Base-by-base conservation (phyloP, 92 coral and sea anemone genomes). In the Palythoa grandis region DNA sequence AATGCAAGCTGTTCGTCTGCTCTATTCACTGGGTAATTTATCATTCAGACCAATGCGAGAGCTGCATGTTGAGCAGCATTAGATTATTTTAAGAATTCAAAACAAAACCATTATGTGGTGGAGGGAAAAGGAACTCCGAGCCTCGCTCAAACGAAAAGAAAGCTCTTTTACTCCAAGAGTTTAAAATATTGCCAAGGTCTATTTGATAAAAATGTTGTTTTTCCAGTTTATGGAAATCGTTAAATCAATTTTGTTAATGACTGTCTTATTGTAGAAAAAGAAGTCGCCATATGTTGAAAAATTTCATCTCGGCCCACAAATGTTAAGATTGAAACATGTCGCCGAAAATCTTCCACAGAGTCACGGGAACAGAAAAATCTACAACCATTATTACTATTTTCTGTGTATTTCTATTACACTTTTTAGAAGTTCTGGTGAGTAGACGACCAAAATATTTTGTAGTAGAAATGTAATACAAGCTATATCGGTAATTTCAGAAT, bases 1-100 rank as follows among this genome's bases (percentile, higher is more conserved):
- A 25, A 12, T 22, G 84, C 74, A 67, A 80, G 85, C 85, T 66
- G 85, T 66, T 66, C 61, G 40, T 56, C 67, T 70, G 56, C 29
- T 23, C 37, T 43, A 37, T 48, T 67, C 60, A 68, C 47, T 66
- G 74, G 70, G 74, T 80, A 80, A 80, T 80, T 80, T 68, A 24
- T 66, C 85, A 80, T 68, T 80, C 74, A 67, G 40, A 17, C 73
- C 84, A 80, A 80, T 80, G 14, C 74, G 75, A 66, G 74, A 77
- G 43, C 5, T 47, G 47, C 54, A 24, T 15, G 66, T 5, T 80
- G 63, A 80, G 15, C 3, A 12, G 13, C 11, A 48, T 52, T 48
- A 37, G 35, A 80, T 80, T 63, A 68, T 65, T 67, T 80, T 47
- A 67, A 76, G 66, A 80, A 66, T 68, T 80, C 73, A 68, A 80